Evolutionary conservation across 2,113 vertebrate species (phyloP).

Genomic region (Mirounga angustirostris): DNA sequence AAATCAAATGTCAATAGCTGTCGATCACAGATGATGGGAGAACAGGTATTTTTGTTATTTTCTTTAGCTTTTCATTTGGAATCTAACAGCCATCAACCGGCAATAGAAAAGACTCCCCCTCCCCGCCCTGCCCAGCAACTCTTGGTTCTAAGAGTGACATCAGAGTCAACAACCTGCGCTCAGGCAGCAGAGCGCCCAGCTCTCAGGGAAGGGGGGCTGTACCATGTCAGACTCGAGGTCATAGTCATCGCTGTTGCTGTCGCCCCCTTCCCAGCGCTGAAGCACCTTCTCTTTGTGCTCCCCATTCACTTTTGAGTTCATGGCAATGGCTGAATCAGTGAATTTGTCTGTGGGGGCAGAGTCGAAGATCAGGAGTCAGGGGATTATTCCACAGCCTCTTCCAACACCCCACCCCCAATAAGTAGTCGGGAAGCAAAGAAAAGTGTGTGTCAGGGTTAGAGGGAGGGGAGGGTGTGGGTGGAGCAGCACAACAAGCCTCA

Average conservation of each 20-base stretch:
- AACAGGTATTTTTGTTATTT: neutral
- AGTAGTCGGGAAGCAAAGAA: neutral
- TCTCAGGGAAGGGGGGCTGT: neutral
- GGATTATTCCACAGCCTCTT: neutral
- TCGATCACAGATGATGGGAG: neutral
- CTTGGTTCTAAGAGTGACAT: neutral
- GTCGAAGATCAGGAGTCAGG: neutral
- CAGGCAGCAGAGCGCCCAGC: neutral
- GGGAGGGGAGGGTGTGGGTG: too few species aligned
- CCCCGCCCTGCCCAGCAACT: neutral
- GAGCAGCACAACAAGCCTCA: neutral
- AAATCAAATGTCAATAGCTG: neutral
- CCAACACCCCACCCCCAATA: neutral
- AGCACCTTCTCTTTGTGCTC: slow-evolving; percentile 96
- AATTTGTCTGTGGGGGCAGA: slow-evolving; percentile 90
- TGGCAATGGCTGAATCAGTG: slow-evolving; percentile 93
- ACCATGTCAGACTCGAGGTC: slow-evolving; percentile 94
- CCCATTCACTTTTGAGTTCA: slow-evolving; percentile 92
- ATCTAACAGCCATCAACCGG: neutral
- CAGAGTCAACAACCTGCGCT: neutral
- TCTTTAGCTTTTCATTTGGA: neutral
- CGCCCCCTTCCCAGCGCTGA: slow-evolving; percentile 95
- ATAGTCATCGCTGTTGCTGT: slow-evolving; percentile 94
- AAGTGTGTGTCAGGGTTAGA: neutral
- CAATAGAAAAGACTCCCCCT: neutral